Evolutionary conservation across 2,888 invertebrate genomes (phyloP), one percentile per base, ranked within the genome.

Genomic region (Adelognathus sp.): DNA sequence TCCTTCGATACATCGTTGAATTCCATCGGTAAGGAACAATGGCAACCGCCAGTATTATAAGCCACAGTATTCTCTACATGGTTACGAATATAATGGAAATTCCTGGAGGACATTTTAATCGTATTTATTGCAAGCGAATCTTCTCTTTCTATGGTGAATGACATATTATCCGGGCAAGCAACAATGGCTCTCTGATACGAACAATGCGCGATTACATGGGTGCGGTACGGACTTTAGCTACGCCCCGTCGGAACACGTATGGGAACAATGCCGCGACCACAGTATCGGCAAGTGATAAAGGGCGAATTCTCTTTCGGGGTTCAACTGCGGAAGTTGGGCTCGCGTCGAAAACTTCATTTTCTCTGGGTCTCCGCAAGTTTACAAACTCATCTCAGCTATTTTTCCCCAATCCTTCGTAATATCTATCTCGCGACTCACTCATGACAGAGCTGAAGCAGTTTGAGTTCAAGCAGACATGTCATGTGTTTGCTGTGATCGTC

Each of bases 141-240:
- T 58, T 46, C 54, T 44, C 72, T 36, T 46, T 44, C 24, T 24
- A 66, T 52, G 50, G 36, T 50, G 64, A 16, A 24, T 21, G 41
- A 60, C 72, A n/a, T n/a, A 77, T 77, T 73, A 56, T 50, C 69
- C 27, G 21, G n/a, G 18, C 24, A 31, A 63, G 31, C 14, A 69
- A 73, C 69, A 78, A 69, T 78, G 24, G 50, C 24, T 36, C 66
- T 9, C 61, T 52, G 36, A 67, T 29, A 63, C 64, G 36, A 73
- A 73, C 69, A 69, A 78, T 73, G 58, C 33, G 31, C 73, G 16
- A 56, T 50, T 63, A 58, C 61, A 52, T 44, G 29, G 44, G 21
- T 21, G 39, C n/a, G 9, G n/a, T 46, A 36, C 36, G 36, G 33
- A 64, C 14, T 36, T n/a, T 24, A 24, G 21, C 16, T 9, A 46